Evolutionary conservation across 2,113 vertebrate genomes (phyloP), one percentile per base, ranked within the genome.

Genomic region (Zosterops japonicus): DNA sequence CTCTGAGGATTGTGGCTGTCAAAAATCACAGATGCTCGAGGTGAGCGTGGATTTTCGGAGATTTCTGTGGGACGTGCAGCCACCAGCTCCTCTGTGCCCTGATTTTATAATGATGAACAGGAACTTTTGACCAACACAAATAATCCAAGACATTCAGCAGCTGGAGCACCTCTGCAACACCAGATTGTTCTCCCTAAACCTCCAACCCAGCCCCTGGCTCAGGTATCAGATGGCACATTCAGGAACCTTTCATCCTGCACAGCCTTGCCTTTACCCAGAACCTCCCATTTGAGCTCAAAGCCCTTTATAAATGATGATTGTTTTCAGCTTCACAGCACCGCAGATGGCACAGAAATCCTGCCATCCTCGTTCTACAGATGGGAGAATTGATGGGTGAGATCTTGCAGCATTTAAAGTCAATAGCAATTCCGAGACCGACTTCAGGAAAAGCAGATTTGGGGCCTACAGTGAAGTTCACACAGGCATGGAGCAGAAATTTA

Each of bases 281-380:
- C 83, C 74, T 89, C 86, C 83, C 86, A 50, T 89, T 0, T 76
- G 60, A 87, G 93, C 90, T 94, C 44, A 71, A 81, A 92, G 92
- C 85, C 68, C 83, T 96, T 94, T 68, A 94, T 82, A 96, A 95
- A 93, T 25, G 76, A 88, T 81, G 64, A 96, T 92, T 96, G 92
- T 96, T 96, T 94, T 92, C 90, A 89, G 90, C 88, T 94, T 82
- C 88, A 53, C 80, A 95, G 90, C 92, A 91, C 69, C 14, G n/a
- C 93, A 97, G 80, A 93, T 97, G 94, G 92, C 86, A 94, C 69
- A 89, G 90, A 82, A 93, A 93, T 84, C 89, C 92, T 96, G 80
- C 88, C 92, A 89, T 90, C 92, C 69, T 83, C 65, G 0, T 89
- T 94, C 72, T 89, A 52, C 74, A 96, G 95, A 92, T 75, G 72